Evolutionary conservation across 2,888 invertebrate species (phyloP), one percentile per base, ranked within the genome.

Genomic region (Leptogaster cylindrica): DNA sequence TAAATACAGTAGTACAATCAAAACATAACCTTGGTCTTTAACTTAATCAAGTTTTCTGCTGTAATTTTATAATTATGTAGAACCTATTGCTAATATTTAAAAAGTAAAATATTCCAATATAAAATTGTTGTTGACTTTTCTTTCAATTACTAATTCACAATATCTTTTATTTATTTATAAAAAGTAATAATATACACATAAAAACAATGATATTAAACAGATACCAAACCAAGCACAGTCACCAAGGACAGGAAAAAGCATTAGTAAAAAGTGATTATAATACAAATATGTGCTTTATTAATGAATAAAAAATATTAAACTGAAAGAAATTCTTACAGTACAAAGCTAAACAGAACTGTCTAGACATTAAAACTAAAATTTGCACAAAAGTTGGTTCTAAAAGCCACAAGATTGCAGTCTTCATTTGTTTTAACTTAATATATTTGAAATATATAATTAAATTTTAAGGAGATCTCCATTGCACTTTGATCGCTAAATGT

Each of bases 311-410:
- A 55, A 55, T 10, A 16, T n/a, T 44, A 61, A 14, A 27, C 10
- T 23, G n/a, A 27, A 10, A 41, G 28, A 61, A 61, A 61, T 12
- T n/a, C 18, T 18, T 18, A 10, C 16, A 14, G 18, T 44, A 10
- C 28, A 44, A 58, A 58, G 12, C 41, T 25, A 44, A 16, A 3
- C 8, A 18, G 28, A 41, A 25, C 12, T 23, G 39, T 28, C 31
- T 33, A 52, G 33, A 55, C 18, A 69, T 72, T 51, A 67, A 68
- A 10, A 16, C 25, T 20, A 44, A 52, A 46, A 28, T 27, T 66
- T 66, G 52, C 52, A 44, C 66, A 66, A 52, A 66, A 66, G 46
- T 33, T 33, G 52, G 66, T 66, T 66, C 66, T 66, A 66, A 55
- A 66, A 52, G 52, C 66, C 41, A 23, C 12, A 12, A 31, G 27